Evolutionary conservation across 1,140 invertebrate species (phyloP).

Genomic region (Dreissena polymorpha): DNA sequence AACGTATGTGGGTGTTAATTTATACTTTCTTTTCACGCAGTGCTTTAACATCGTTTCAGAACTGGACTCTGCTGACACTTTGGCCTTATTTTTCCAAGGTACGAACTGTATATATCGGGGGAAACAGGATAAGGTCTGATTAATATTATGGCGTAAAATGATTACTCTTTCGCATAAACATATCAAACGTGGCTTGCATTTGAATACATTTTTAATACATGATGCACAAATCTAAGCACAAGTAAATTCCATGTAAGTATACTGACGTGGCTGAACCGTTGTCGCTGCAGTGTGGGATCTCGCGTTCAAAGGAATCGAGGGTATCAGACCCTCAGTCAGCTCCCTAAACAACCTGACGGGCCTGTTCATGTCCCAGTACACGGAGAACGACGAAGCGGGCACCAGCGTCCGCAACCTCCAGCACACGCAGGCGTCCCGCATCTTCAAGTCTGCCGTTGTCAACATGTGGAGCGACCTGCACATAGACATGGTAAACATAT

Average conservation of each 20-base stretch:
- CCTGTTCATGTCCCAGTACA: slow-evolving; percentile 6
- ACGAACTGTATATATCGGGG: background rate
- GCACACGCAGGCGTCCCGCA: slow-evolving; percentile 29
- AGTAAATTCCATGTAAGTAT: too few species aligned
- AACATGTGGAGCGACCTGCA: slow-evolving; percentile 23
- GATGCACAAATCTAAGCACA: too few species aligned
- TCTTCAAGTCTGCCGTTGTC: slow-evolving; percentile 33
- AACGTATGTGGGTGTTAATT: too few species aligned
- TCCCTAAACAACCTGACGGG: slow-evolving; percentile 27
- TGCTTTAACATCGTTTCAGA: slow-evolving; percentile 14
- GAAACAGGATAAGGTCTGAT: too few species aligned
- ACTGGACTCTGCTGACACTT: slow-evolving; percentile 32
- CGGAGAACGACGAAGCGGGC: slow-evolving; percentile 42
- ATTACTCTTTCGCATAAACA: too few species aligned
- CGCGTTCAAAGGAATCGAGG: slow-evolving; percentile 40
- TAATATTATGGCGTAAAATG: too few species aligned
- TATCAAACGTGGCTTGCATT: too few species aligned
- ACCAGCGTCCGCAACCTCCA: slow-evolving; percentile 32
- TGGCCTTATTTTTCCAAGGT: slow-evolving; percentile 49
- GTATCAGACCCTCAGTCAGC: slow-evolving; percentile 7
- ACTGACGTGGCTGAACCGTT: too few species aligned
- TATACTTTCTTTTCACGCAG: too few species aligned
- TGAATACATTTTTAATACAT: too few species aligned
- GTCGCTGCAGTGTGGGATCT: slow-evolving; percentile 32
- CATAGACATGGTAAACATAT: slow-evolving; percentile 36